Evolutionary conservation across 2,797 vertebrate species (phyloP), one percentile per base, ranked within the genome.

Genomic region (Crypturellus tataupa): DNA sequence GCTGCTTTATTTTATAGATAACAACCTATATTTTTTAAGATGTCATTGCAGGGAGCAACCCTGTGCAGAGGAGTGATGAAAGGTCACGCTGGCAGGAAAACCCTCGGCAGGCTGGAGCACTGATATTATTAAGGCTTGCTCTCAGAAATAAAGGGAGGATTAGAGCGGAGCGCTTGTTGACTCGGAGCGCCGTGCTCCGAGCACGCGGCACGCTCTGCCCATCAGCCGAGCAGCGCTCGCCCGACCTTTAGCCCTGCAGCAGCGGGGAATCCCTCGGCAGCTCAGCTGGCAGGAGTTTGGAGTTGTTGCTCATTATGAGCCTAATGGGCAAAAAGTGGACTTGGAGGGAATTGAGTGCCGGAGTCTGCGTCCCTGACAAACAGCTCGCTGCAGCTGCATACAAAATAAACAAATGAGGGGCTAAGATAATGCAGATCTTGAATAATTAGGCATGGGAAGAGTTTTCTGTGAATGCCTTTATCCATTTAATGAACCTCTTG

Each of bases 401-500:
- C 35, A 80, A 82, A 88, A 87, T 77, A 95, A 92, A 90, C 42
- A 85, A 93, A 64, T 24, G 49, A 86, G 85, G 81, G 59, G 68
- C 75, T 82, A 68, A 94, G 75, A 85, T 90, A 93, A 85, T 77
- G 88, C 49, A 87, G 68, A 82, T 90, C 47, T 77, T 75, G 87
- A 79, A 82, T 93, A 94, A 94, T 77, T 91, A 84, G 80, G 42
- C 51, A 84, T 59, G 44, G 78, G 75, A 88, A 78, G 78, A 87
- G 33, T 83, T 94, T 91, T 77, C 20, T 79, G n/a, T 62, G 85
- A 94, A 94, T 89, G 87, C 55, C 27, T 96, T 90, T 87, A 76
- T 87, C 85, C 40, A 47, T 87, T 91, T 93, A 89, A 71, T 85
- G 87, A 71, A 83, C 77, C 46, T 92, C 55, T 80, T 86, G 77